Percentiles rank a stretch among this genome's conserved stretches.
phyloP scores from a whole-genome alignment of 1,140 invertebrate species.

The Globodera rostochiensis region DNA sequence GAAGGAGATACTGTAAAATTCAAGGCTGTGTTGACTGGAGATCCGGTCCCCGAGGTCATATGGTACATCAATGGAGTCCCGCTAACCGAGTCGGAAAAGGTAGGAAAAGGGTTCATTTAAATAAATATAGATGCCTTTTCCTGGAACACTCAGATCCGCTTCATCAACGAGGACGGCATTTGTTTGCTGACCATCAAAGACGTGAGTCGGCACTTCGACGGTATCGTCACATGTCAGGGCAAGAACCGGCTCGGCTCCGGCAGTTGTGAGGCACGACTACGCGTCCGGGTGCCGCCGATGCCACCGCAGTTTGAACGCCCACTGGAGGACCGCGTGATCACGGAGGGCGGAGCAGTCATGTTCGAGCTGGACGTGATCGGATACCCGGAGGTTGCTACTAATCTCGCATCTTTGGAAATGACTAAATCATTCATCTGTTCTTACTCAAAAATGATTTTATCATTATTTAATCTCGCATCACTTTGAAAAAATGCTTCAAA shows the following conservation, averaged over 20 bases:
- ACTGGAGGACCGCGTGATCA: slow-evolving; percentile 58
- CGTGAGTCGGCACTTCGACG: slow-evolving; percentile 63
- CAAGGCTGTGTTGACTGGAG: slow-evolving; percentile 73
- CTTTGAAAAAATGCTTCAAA: too few species aligned
- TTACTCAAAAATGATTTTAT: too few species aligned
- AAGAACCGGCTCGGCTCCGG: slow-evolving; percentile 57
- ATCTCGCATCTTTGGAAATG: too few species aligned
- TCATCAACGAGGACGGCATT: slow-evolving; percentile 64
- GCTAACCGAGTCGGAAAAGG: slow-evolving; percentile 63
- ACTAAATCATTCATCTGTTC: too few species aligned
- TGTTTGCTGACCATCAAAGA: slow-evolving; percentile 65
- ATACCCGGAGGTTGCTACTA: slow-evolving; percentile 60
- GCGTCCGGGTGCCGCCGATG: slow-evolving; percentile 56
- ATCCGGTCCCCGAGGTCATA: slow-evolving; percentile 78
- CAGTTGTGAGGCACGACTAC: slow-evolving; percentile 58
- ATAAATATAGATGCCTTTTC: not conserved
- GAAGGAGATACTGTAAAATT: slow-evolving; percentile 65
- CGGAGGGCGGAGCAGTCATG: slow-evolving; percentile 53
- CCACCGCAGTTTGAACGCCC: slow-evolving; percentile 59
- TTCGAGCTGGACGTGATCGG: slow-evolving; percentile 65
- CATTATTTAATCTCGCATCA: too few species aligned
- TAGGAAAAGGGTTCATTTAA: not conserved
- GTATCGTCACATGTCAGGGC: slow-evolving; percentile 63
- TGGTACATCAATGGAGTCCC: slow-evolving; percentile 68
- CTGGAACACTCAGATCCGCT: slow-evolving; percentile 33